phyloP scores from a whole-genome alignment of 2,888 invertebrate genomes.

The Parnassius apollo region DNA sequence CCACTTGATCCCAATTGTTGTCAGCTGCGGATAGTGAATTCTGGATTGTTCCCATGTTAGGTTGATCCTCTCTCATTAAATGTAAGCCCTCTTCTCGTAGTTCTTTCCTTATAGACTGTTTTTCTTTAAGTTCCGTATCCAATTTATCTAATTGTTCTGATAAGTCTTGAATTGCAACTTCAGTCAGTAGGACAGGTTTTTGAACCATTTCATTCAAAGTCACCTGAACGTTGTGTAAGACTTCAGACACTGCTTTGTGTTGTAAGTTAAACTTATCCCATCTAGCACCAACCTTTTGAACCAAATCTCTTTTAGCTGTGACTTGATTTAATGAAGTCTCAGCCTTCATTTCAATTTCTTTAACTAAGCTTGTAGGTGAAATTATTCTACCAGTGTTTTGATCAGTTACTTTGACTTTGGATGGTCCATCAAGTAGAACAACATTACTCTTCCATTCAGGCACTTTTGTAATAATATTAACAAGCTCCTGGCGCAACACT shows the following conservation, averaged over 20 bases:
- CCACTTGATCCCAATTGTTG: conserved; percentile 89
- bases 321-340: conserved; percentile 85
- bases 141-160: conserved; percentile 77
- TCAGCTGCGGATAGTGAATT: conserved; percentile 89
- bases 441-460: conserved; percentile 86
- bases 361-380: conserved; percentile 86
- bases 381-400: conserved; percentile 85
- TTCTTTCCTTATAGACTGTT: conserved; percentile 84
- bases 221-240: conserved; percentile 82
- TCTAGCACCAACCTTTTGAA: conserved; percentile 86
- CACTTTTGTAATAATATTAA: conserved; percentile 84
- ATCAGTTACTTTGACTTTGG: conserved; percentile 85
- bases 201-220: conserved; percentile 81
- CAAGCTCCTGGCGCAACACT: conserved; percentile 85
- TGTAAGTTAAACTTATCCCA: conserved; percentile 90
- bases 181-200: conserved; percentile 67
- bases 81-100: conserved; percentile 90
- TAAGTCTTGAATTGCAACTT: conserved; percentile 72
- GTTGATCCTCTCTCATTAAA: conserved; percentile 90
- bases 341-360: conserved; percentile 87
- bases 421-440: conserved; percentile 84
- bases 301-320: conserved; percentile 83
- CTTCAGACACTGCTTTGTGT: conserved; percentile 85
- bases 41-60: conserved; percentile 89
- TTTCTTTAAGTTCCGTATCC: conserved; percentile 80